Evolutionary conservation across 1,140 invertebrate species (phyloP).

Genomic region (Mizuhopecten yessoensis): DNA sequence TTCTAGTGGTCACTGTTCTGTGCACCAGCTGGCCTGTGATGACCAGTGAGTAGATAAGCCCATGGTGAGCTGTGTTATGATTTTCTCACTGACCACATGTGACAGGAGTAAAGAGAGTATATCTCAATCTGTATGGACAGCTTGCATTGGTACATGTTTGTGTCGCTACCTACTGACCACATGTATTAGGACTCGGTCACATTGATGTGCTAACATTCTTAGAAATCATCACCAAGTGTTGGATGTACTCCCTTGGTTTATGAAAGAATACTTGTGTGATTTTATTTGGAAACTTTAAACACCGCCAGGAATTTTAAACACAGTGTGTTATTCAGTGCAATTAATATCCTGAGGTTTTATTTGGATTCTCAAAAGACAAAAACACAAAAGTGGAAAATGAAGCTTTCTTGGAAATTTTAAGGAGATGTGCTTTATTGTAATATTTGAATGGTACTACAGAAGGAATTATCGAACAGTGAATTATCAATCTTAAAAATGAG

Average conservation of each 20-base stretch:
- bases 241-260: not conserved
- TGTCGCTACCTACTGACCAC: not conserved
- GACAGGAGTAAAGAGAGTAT: not conserved
- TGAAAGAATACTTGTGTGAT: not conserved
- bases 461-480: not conserved
- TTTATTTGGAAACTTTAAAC: not conserved
- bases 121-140: not conserved
- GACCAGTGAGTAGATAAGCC: constrained; percentile 22
- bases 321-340: not conserved
- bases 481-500: not conserved
- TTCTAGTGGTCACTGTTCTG: not conserved
- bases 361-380: not conserved
- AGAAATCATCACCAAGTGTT: too few relatives aligned
- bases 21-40: not conserved
- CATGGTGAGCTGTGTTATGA: constrained; percentile 30
- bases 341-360: not conserved
- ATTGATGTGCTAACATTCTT: too few relatives aligned
- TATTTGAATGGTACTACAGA: constrained; percentile 29
- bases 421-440: constrained; percentile 28
- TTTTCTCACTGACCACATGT: constrained; percentile 15
- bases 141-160: not conserved
- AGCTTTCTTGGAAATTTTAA: not conserved
- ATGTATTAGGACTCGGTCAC: too few relatives aligned
- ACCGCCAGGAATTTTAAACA: not conserved
- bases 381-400: not conserved